A percentile compares a stretch with the other conserved stretches of the same genome.
phyloP scores from a whole-genome alignment of 2,113 vertebrate genomes.

The Eonycteris spelaea region DNA sequence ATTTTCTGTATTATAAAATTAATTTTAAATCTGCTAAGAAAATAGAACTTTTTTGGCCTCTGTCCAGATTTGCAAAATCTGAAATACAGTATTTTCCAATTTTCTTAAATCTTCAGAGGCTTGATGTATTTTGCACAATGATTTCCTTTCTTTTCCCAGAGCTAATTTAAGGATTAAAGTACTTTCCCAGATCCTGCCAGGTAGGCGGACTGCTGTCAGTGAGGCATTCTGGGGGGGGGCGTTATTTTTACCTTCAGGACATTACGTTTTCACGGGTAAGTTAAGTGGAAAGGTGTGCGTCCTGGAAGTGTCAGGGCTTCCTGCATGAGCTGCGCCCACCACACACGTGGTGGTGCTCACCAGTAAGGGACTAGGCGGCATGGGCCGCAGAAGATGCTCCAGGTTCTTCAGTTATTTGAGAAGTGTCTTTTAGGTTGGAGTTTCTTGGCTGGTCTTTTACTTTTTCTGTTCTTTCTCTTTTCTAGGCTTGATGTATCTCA shows the following conservation, averaged over 20 bases:
- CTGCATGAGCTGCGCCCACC: background rate
- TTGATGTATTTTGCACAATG: background rate
- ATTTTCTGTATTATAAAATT: conserved; percentile 1
- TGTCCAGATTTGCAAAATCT: background rate
- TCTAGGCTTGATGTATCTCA: conserved; percentile 92
- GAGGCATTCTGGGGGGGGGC: background rate
- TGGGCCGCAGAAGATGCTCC: background rate
- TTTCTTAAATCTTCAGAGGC: background rate
- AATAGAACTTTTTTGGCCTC: background rate
- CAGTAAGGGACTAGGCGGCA: fast-evolving
- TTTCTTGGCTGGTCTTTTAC: conserved; percentile 16
- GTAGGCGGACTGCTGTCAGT: background rate
- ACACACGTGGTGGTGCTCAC: background rate
- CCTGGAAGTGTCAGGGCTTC: background rate
- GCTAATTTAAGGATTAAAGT: background rate
- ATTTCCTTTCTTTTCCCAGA: conserved; percentile 13
- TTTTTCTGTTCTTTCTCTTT: conserved; percentile 20
- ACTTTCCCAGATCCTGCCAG: background rate
- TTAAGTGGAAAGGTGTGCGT: background rate
- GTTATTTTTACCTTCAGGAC: background rate
- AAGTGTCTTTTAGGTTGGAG: background rate
- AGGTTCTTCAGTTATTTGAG: background rate
- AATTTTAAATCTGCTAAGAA: background rate
- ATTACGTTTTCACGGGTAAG: background rate
- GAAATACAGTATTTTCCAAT: background rate